A percentile compares a stretch with the other conserved stretches of the same genome.
phyloP scores from a whole-genome alignment of 2,113 vertebrate species.

The Galeopterus variegatus region DNA sequence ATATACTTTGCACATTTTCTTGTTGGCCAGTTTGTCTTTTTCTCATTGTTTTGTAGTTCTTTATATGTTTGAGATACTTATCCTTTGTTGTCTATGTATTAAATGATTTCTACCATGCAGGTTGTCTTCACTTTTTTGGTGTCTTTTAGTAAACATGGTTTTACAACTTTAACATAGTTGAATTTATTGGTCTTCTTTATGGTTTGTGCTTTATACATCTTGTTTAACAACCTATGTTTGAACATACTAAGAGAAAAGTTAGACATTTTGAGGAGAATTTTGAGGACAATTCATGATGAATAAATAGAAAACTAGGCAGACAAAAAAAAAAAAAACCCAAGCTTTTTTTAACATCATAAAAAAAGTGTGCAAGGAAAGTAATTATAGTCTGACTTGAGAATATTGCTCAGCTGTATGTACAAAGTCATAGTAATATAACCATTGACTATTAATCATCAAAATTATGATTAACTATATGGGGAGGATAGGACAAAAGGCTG shows the following conservation, averaged over 20 bases:
- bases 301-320: neutral
- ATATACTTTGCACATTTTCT: slow-evolving; percentile 7
- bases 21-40: neutral
- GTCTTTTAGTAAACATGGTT: slow-evolving; percentile 33
- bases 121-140: neutral
- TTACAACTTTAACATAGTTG: slow-evolving; percentile 38
- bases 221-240: slow-evolving; percentile 1
- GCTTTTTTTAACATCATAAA: neutral
- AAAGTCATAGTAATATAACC: neutral
- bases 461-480: neutral
- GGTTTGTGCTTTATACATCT: neutral
- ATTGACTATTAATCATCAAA: neutral
- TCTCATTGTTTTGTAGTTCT: neutral
- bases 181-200: neutral
- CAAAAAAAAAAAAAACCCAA: neutral
- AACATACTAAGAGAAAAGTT: slow-evolving; percentile 26
- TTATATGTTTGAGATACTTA: slow-evolving; percentile 12
- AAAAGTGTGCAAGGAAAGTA: neutral
- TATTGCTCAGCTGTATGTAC: neutral
- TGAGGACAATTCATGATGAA: neutral
- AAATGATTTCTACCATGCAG: neutral
- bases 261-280: neutral
- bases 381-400: neutral
- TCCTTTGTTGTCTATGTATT: neutral
- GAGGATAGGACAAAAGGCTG: neutral